phyloP scores from a whole-genome alignment of 1,140 invertebrate species.

The Melipona quadrifasciata region DNA sequence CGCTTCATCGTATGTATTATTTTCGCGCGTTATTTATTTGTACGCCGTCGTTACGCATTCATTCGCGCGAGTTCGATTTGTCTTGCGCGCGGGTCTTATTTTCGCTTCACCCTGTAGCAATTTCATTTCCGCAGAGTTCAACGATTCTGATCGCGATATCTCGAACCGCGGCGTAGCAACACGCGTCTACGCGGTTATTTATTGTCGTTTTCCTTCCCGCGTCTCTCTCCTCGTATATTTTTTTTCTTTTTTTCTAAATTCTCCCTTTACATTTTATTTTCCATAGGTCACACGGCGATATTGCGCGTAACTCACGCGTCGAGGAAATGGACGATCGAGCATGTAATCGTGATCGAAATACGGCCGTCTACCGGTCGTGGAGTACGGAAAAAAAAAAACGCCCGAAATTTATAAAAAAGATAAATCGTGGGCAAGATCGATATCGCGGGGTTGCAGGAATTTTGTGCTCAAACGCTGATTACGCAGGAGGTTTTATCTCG shows the following conservation, averaged over 20 bases:
- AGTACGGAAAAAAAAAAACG: not conserved
- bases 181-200: constrained; percentile 21
- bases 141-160: constrained; percentile 25
- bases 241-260: not conserved
- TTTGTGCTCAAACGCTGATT: not conserved
- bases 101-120: not conserved
- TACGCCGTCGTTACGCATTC: no score
- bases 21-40: not conserved
- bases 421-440: not conserved
- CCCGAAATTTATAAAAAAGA: not conserved
- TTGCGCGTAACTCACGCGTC: constrained; percentile 25
- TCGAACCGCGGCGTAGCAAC: constrained; percentile 12
- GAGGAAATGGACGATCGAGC: constrained; percentile 15
- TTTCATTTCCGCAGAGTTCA: constrained; percentile 24
- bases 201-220: constrained; percentile 12
- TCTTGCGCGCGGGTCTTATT: not conserved
- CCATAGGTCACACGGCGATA: constrained; percentile 21
- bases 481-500: not conserved
- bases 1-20: no score
- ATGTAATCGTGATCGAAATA: constrained; percentile 20
- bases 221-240: not conserved
- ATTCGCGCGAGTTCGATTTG: not conserved
- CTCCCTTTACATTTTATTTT: constrained; percentile 14
- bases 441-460: not conserved
- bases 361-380: not conserved